phyloP scores from a whole-genome alignment of 1,140 invertebrate genomes.

The Andricus grossulariae region DNA sequence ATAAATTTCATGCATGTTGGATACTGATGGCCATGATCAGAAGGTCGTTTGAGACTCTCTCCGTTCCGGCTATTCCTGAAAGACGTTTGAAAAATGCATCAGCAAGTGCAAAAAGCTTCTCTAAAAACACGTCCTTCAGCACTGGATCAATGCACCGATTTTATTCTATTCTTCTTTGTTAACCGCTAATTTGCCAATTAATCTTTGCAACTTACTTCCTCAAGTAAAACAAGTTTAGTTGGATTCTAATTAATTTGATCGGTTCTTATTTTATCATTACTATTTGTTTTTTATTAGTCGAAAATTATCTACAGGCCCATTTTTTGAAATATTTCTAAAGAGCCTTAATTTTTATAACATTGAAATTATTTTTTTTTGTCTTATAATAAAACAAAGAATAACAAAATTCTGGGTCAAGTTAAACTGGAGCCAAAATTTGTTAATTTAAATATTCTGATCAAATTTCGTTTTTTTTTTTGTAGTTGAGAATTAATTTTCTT shows the following conservation, averaged over 20 bases:
- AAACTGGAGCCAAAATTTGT: too few species aligned
- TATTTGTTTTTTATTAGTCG: too few species aligned
- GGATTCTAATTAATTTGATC: background rate
- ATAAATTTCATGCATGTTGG: slow-evolving; percentile 13
- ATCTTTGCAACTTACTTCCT: background rate
- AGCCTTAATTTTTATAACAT: too few species aligned
- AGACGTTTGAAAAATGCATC: slow-evolving; percentile 24
- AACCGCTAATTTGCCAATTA: slow-evolving; percentile 2
- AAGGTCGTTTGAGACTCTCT: background rate
- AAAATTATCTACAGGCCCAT: too few species aligned
- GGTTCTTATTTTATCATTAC: too few species aligned
- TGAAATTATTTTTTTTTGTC: too few species aligned
- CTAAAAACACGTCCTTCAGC: slow-evolving; percentile 18
- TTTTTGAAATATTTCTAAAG: too few species aligned
- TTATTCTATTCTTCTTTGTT: background rate
- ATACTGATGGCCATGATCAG: slow-evolving; percentile 16
- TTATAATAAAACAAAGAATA: too few species aligned
- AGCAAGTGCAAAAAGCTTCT: background rate
- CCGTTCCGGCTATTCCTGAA: slow-evolving; percentile 12
- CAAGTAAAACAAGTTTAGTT: background rate
- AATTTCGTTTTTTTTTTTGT: too few species aligned
- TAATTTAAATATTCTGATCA: too few species aligned
- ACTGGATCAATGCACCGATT: slow-evolving; percentile 24
- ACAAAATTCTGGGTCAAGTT: too few species aligned
- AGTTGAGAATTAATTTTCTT: too few species aligned